Percentiles rank a stretch among this genome's conserved stretches.
phyloP scores from a whole-genome alignment of 2,113 vertebrate genomes.

The Pagrus major region DNA sequence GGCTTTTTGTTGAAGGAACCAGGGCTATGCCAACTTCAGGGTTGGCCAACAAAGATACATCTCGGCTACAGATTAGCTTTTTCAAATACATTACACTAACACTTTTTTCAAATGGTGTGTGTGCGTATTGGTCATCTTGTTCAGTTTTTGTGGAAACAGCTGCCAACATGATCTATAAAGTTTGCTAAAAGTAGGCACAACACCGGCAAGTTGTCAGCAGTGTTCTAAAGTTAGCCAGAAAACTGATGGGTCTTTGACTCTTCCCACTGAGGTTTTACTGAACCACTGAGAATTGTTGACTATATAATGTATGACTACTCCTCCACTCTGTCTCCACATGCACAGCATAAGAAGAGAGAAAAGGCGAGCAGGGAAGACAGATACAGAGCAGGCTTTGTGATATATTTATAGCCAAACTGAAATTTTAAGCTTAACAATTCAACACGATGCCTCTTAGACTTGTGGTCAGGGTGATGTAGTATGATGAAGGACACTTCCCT shows the following conservation, averaged over 20 bases:
- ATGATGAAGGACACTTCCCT: conserved; percentile 18
- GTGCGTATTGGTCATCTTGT: background rate
- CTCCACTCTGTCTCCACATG: background rate
- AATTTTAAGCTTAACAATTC: background rate
- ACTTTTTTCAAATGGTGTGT: no score
- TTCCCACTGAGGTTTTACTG: background rate
- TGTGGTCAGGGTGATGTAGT: background rate
- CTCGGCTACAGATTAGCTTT: no score
- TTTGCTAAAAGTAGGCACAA: background rate
- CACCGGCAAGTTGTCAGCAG: background rate
- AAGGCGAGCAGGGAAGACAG: background rate
- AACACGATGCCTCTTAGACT: background rate
- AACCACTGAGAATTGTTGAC: conserved; percentile 1
- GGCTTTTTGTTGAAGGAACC: no score
- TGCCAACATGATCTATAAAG: background rate
- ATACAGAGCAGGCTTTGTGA: background rate
- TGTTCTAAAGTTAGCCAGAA: conserved; percentile 23
- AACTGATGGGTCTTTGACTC: background rate
- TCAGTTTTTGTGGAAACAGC: background rate
- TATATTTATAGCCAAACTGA: background rate
- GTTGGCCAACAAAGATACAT: no score
- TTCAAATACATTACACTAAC: no score
- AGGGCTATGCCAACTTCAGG: no score
- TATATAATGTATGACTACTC: conserved; percentile 3
- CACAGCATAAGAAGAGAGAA: background rate